These are phyloP conservation scores for Zootoca vivipara DNA, from an alignment of 2,113 vertebrate genomes.

Conservation along the genomic window DNA sequence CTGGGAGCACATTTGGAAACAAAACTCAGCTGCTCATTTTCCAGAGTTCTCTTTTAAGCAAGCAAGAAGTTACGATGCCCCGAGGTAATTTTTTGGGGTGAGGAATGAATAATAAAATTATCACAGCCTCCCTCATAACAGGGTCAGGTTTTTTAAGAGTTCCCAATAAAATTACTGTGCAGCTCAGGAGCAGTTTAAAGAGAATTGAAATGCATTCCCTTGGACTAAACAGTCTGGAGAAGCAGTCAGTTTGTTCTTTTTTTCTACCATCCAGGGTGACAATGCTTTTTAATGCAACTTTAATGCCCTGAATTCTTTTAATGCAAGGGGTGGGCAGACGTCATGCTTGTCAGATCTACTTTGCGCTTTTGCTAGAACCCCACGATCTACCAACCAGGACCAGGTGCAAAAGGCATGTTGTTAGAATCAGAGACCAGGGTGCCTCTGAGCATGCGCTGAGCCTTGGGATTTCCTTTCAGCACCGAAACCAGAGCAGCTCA, in stretches of 20 bases:
- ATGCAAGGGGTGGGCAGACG: no score
- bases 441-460: no score
- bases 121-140: neutral
- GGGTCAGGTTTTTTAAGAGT: neutral
- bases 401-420: no score
- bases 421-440: no score
- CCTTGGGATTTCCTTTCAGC: no score
- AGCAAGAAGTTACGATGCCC: neutral
- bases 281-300: neutral
- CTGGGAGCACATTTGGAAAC: neutral
- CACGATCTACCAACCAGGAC: no score
- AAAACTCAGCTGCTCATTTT: neutral
- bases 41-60: neutral
- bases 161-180: neutral
- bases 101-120: neutral
- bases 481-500: no score
- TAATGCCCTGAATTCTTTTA: neutral
- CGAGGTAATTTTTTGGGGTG: neutral
- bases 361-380: no score
- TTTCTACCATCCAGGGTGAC: neutral
- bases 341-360: no score
- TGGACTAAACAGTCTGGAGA: neutral
- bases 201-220: neutral
- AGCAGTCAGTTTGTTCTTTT: neutral
- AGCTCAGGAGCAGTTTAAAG: neutral